Percentiles rank a stretch among this genome's conserved stretches.
phyloP scores from a whole-genome alignment of 1,140 invertebrate species.

The Calephelis nemesis region DNA sequence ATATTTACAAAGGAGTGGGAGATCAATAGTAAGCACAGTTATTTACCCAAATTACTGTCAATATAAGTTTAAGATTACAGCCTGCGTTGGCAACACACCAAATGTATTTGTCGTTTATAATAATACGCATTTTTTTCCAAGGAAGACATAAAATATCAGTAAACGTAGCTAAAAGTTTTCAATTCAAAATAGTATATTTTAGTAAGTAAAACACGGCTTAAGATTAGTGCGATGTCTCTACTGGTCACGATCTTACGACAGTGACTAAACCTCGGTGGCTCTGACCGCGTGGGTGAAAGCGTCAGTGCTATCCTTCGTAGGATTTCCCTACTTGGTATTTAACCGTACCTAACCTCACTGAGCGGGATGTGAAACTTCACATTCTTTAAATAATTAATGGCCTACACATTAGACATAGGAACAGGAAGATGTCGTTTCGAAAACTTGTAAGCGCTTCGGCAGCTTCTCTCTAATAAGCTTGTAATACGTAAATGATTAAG shows the following conservation, averaged over 20 bases:
- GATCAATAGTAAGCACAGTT: too few relatives aligned
- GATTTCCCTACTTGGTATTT: conserved; percentile 18
- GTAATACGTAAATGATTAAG: too few relatives aligned
- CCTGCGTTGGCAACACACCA: too few relatives aligned
- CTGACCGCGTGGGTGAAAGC: conserved; percentile 16
- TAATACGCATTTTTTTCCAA: too few relatives aligned
- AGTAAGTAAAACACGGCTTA: too few relatives aligned
- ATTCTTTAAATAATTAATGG: conserved; percentile 21
- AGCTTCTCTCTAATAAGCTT: neutral
- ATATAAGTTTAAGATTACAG: too few relatives aligned
- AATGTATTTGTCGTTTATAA: too few relatives aligned
- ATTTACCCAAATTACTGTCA: too few relatives aligned
- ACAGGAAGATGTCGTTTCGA: conserved; percentile 5
- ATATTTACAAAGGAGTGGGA: too few relatives aligned
- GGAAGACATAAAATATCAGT: too few relatives aligned
- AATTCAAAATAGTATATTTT: too few relatives aligned
- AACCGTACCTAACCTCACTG: conserved; percentile 13
- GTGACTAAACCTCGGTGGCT: conserved; percentile 14
- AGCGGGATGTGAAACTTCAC: conserved; percentile 33
- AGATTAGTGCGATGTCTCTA: neutral
- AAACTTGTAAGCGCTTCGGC: neutral
- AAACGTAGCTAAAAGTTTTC: too few relatives aligned
- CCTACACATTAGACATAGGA: conserved; percentile 4
- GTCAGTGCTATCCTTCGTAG: conserved; percentile 13
- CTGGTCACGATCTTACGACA: conserved; percentile 3